These are phyloP conservation scores for Trachelus stipa DNA, from an alignment of 2,888 invertebrate species.

Conservation along the genomic window DNA sequence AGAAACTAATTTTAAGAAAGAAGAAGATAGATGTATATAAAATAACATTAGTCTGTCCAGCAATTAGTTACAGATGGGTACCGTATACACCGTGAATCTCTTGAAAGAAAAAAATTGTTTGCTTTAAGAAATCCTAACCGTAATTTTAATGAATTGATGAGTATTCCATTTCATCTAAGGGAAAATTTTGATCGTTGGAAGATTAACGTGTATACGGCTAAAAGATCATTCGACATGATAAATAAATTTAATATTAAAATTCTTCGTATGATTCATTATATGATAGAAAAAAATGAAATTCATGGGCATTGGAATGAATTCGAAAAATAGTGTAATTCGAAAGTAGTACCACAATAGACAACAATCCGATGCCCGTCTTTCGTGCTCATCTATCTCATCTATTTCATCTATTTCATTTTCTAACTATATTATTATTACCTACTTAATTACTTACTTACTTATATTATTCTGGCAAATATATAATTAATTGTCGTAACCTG, in stretches of 20 bases:
- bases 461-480: no score
- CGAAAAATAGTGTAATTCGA: no score
- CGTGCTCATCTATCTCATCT: no score
- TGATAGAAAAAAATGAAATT: neutral
- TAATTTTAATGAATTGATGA: conserved; percentile 16
- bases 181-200: conserved; percentile 3
- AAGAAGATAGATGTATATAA: conserved; percentile 2
- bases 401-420: no score
- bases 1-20: conserved; percentile 4
- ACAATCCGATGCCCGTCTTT: no score
- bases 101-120: conserved; percentile 20
- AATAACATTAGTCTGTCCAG: conserved; percentile 14
- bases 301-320: conserved; percentile 21
- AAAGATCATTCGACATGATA: no score
- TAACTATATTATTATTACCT: no score
- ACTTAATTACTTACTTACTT: no score
- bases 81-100: neutral
- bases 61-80: conserved; percentile 5
- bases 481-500: no score
- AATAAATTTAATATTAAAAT: conserved; percentile 11
- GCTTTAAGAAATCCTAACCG: no score
- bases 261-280: conserved; percentile 22
- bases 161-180: conserved; percentile 11
- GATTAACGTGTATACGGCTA: no score
- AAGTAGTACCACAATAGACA: no score